phyloP scores from a whole-genome alignment of 2,888 invertebrate species.

The Oasisia sp. region DNA sequence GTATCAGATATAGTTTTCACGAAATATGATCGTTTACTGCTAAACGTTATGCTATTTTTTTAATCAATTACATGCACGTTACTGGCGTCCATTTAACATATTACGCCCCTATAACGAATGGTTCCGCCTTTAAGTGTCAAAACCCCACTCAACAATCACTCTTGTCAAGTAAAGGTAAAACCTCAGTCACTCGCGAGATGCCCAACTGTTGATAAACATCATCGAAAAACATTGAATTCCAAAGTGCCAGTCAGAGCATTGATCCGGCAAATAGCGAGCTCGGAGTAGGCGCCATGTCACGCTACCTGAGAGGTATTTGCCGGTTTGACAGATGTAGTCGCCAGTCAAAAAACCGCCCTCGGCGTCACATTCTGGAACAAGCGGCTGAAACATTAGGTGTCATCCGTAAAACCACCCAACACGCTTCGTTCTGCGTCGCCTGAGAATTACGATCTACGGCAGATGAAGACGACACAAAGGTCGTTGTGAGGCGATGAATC shows the following conservation, averaged over 20 bases:
- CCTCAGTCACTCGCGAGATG: neutral
- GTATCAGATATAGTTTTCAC: neutral
- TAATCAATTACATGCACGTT: neutral
- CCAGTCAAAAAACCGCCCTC: neutral
- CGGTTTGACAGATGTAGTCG: neutral
- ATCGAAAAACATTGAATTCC: neutral
- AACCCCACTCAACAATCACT: neutral
- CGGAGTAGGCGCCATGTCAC: neutral
- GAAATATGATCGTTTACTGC: slow-evolving; percentile 10
- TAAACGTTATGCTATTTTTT: neutral
- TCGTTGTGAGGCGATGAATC: neutral
- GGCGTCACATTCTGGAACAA: neutral
- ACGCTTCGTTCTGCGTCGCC: neutral
- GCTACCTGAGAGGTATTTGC: neutral
- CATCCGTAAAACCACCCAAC: neutral
- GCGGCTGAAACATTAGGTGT: slow-evolving; percentile 3
- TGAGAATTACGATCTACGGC: neutral
- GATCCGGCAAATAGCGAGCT: neutral
- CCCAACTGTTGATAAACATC: neutral
- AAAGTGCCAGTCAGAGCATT: neutral
- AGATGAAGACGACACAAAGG: neutral
- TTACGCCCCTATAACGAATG: neutral
- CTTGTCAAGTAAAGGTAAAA: neutral
- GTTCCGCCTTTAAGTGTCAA: neutral
- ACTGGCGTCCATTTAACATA: neutral